These are phyloP conservation scores for Saccopteryx bilineata DNA, from an alignment of 2,113 vertebrate genomes.

Conservation along the genomic window DNA sequence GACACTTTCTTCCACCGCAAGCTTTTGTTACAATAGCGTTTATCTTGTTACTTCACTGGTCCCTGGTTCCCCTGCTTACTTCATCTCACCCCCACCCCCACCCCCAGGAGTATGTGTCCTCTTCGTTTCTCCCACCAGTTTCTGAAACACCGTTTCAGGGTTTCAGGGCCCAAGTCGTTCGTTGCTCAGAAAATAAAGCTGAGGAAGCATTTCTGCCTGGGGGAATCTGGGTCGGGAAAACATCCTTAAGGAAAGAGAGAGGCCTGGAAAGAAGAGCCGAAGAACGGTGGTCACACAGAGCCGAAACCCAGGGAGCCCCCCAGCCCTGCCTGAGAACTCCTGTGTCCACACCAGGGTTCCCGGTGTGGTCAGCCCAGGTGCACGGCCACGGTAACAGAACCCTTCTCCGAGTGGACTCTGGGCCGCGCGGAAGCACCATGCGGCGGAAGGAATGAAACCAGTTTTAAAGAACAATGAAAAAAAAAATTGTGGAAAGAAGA, in stretches of 20 bases:
- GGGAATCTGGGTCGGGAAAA: background rate
- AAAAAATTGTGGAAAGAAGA: background rate
- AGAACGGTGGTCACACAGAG: background rate
- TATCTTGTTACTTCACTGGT: background rate
- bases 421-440: background rate
- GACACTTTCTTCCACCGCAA: accelerated
- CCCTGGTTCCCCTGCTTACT: background rate
- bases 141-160: background rate
- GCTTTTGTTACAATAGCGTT: background rate
- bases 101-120: background rate
- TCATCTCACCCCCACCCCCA: background rate
- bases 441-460: background rate
- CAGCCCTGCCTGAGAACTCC: background rate
- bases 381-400: background rate
- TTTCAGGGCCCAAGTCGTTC: background rate
- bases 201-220: background rate
- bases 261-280: background rate
- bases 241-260: background rate
- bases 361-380: background rate
- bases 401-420: background rate
- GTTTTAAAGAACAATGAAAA: background rate
- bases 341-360: background rate
- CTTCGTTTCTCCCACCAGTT: background rate
- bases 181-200: slow-evolving; percentile 29
- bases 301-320: background rate